Evolutionary conservation across 2,113 vertebrate genomes (phyloP).

Genomic region (Panurus biarmicus): DNA sequence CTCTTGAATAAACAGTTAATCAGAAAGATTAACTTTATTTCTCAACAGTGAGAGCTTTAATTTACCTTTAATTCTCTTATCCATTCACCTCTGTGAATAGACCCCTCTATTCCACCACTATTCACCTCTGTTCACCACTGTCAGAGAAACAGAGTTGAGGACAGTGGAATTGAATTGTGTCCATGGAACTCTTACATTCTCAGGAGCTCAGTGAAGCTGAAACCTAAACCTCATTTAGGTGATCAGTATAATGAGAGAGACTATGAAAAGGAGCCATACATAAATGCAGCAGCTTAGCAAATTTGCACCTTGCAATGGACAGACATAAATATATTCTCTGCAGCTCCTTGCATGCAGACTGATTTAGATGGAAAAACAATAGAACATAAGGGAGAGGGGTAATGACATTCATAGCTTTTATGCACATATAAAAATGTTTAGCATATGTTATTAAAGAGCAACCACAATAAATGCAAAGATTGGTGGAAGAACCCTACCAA

Average conservation of each 20-base stretch:
- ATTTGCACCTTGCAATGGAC: background rate
- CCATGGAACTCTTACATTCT: background rate
- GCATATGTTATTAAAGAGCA: background rate
- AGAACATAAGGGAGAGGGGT: background rate
- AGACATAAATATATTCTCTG: background rate
- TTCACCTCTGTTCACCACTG: background rate
- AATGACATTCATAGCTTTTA: background rate
- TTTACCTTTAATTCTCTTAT: background rate
- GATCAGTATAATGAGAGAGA: background rate
- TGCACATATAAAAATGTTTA: background rate
- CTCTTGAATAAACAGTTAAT: background rate
- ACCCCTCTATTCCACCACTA: background rate
- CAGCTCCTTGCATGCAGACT: background rate
- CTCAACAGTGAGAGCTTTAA: background rate
- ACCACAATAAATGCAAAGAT: background rate
- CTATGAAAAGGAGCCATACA: background rate
- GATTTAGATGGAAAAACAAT: background rate
- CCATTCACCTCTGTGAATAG: background rate
- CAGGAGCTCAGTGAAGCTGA: background rate
- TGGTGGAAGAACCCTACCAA: background rate
- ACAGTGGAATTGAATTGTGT: background rate
- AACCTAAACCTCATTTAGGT: background rate
- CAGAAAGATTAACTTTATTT: too few relatives aligned
- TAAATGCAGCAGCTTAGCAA: background rate
- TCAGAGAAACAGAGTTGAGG: background rate